Conservation (phyloP, 2,797 vertebrate genomes). For the Octomys mimax region DNA sequence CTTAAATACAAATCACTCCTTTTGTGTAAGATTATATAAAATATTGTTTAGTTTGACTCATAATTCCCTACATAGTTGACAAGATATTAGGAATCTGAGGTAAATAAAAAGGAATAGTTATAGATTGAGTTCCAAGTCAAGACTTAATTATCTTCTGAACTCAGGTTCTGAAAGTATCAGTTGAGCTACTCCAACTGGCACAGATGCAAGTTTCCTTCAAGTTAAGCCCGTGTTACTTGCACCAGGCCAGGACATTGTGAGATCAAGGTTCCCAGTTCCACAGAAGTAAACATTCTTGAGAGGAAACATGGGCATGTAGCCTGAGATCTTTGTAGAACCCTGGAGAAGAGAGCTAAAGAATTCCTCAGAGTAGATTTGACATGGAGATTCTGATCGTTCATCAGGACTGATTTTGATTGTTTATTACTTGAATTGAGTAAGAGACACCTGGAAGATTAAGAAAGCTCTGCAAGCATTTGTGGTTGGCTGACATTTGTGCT, state of each 20-base stretch:
- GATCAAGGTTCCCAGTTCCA: neutral
- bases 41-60: neutral
- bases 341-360: neutral
- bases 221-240: neutral
- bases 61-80: neutral
- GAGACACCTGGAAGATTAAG: neutral
- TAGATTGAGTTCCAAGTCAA: neutral
- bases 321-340: neutral
- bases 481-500: neutral
- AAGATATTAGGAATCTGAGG: slow-evolving; percentile 7
- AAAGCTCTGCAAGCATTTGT: neutral
- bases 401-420: neutral
- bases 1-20: neutral
- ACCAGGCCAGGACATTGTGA: neutral
- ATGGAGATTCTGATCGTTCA: neutral
- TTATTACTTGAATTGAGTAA: neutral
- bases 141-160: neutral
- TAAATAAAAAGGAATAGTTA: neutral
- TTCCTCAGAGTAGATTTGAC: neutral
- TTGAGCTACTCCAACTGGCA: neutral
- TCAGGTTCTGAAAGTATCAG: neutral
- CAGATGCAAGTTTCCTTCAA: neutral
- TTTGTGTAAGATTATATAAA: neutral
- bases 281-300: neutral
- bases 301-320: neutral